Percentiles rank a stretch among this genome's conserved stretches.
These are phyloP conservation scores for Quadroppia sp. DNA, from an alignment of 2,888 invertebrate genomes.

Conservation along the genomic window DNA sequence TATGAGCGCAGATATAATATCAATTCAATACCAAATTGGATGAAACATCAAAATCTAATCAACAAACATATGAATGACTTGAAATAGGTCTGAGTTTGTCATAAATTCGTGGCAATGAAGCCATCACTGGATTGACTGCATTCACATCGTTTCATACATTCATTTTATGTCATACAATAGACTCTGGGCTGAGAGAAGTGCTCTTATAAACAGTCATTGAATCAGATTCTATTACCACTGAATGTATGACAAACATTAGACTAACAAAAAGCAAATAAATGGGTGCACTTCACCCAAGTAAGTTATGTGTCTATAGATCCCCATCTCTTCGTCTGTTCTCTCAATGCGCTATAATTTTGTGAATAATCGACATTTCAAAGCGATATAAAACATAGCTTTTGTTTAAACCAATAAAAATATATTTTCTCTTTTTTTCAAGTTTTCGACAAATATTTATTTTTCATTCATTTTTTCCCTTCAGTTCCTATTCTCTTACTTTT, in stretches of 20 bases:
- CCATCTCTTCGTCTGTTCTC: neutral
- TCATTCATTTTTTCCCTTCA: neutral
- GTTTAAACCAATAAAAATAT: neutral
- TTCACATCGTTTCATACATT: conserved; percentile 12
- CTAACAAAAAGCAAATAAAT: conserved; percentile 37
- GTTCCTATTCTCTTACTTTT: neutral
- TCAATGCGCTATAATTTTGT: neutral
- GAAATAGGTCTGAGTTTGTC: neutral
- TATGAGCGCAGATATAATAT: conserved; percentile 14
- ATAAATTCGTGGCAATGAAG: conserved; percentile 32
- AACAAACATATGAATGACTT: conserved; percentile 28
- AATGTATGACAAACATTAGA: conserved; percentile 37
- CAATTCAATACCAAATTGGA: conserved; percentile 22
- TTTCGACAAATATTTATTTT: conserved; percentile 30
- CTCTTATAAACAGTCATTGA: conserved; percentile 37
- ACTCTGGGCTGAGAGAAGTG: conserved; percentile 17
- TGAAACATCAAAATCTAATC: conserved; percentile 32
- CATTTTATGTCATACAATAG: conserved; percentile 36
- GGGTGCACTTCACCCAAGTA: conserved; percentile 28
- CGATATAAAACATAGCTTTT: neutral
- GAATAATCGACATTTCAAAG: neutral
- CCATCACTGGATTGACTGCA: conserved; percentile 18
- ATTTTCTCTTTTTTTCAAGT: neutral
- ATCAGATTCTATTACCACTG: conserved; percentile 29
- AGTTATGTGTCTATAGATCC: neutral